Percentiles rank a stretch among this genome's conserved stretches.
These are phyloP conservation scores for Tolypeutes matacus DNA, from an alignment of 2,797 vertebrate genomes.

Conservation along the genomic window DNA sequence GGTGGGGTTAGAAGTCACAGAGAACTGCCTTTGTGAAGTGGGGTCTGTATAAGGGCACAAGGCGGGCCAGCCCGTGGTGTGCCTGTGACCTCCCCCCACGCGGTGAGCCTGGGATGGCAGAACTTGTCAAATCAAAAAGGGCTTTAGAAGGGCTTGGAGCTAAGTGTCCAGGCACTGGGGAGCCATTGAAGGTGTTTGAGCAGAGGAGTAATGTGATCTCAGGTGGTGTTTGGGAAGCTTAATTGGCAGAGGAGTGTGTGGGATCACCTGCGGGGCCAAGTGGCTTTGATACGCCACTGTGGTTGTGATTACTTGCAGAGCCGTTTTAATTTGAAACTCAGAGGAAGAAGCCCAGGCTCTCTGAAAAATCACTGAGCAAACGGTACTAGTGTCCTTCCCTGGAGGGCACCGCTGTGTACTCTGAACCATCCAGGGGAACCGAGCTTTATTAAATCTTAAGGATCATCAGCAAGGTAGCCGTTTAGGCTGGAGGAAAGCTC, in stretches of 20 bases:
- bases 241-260: background rate
- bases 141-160: background rate
- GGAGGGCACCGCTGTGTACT: background rate
- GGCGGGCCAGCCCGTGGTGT: background rate
- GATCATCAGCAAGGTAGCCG: background rate
- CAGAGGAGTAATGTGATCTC: background rate
- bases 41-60: background rate
- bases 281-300: background rate
- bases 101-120: too few relatives aligned
- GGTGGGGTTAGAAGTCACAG: background rate
- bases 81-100: background rate
- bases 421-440: background rate
- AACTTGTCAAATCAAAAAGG: too few relatives aligned
- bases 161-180: background rate
- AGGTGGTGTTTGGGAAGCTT: background rate
- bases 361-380: background rate
- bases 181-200: background rate
- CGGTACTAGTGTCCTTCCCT: rapidly evolving
- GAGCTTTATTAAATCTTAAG: background rate
- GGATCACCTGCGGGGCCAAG: rapidly evolving
- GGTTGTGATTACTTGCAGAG: background rate
- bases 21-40: background rate
- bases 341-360: background rate
- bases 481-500: background rate
- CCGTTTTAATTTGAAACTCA: slow-evolving; percentile 2